phyloP scores from a whole-genome alignment of 2,113 vertebrate species.

The Synchiropus splendidus region DNA sequence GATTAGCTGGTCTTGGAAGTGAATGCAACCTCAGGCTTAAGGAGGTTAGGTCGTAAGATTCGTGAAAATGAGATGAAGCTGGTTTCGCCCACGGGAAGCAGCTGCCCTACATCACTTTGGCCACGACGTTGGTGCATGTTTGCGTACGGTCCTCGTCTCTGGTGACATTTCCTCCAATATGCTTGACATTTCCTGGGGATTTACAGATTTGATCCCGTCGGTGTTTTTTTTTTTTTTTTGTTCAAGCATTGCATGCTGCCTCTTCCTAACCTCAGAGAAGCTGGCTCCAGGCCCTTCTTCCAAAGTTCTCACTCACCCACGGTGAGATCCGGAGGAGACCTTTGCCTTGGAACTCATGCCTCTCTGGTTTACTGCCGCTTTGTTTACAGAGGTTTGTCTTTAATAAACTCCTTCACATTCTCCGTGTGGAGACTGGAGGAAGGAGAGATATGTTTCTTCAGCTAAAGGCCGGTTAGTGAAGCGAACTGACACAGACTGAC shows the following conservation, averaged over 20 bases:
- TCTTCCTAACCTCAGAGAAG: constrained; percentile 28
- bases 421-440: constrained; percentile 23
- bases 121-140: constrained; percentile 15
- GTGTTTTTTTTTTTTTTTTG: constrained; percentile 24
- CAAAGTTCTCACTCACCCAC: constrained; percentile 27
- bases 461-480: constrained; percentile 58
- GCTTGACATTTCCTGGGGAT: constrained; percentile 64
- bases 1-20: constrained; percentile 23
- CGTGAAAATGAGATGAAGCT: constrained; percentile 18
- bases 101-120: constrained; percentile 31
- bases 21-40: constrained; percentile 19
- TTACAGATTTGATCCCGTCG: constrained; percentile 57
- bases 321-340: constrained; percentile 38
- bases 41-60: constrained; percentile 20
- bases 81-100: constrained; percentile 37
- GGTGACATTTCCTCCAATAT: constrained; percentile 63
- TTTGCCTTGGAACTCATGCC: constrained; percentile 24
- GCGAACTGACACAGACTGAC: constrained; percentile 61
- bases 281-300: constrained; percentile 29
- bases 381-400: constrained; percentile 42
- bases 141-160: constrained; percentile 36
- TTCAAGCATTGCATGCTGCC: constrained; percentile 40
- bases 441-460: constrained; percentile 51
- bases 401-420: too few species aligned
- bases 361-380: constrained; percentile 43